Evolutionary conservation across 2,113 vertebrate species (phyloP), one percentile per base, ranked within the genome.

Genomic region (Rousettus leschenaultii): DNA sequence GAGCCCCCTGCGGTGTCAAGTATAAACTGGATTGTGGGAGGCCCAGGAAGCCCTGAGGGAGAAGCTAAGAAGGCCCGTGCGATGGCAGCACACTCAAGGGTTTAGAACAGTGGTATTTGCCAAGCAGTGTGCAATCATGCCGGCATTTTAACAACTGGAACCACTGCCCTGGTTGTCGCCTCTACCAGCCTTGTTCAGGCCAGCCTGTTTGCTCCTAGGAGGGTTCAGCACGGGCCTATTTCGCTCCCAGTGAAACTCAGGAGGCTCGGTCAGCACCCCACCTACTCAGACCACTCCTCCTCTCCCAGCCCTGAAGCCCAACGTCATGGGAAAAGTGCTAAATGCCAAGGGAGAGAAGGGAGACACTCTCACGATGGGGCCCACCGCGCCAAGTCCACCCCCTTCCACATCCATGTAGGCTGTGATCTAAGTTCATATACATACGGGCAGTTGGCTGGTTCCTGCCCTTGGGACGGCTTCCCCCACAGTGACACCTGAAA

Each of bases 401-500:
- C 9, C 86, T 80, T 77, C 74, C 45, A 38, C 66, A 40, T 26
- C 35, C 73, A 45, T 7, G 1, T 2, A 6, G 74, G 43, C 35
- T 10, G 13, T 1, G 16, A 30, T n/a, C 38, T 24, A 38, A 55
- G 28, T 43, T 71, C 38, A 86, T 94, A 86, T 96, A 98, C 97
- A 3, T 97, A 98, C 97, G 80, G 48, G 97, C 96, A 88, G 92
- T 95, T 95, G 83, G 97, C 86, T 22, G 97, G 94, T 89, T 98
- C 97, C 94, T 91, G 97, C 94, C 68, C 96, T 84, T 43, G 93
- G 70, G 96, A 30, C 55, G 7, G 88, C 86, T 71, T 96, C 80
- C 86, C 82, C 95, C 97, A 95, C 13, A 96, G 95, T 10, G 98
- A 87, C 97, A 98, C 88, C 98, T 98, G 79, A 84, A 79, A 97